Base-by-base conservation (phyloP, 2,113 vertebrate species). In the Amazona vittata region DNA sequence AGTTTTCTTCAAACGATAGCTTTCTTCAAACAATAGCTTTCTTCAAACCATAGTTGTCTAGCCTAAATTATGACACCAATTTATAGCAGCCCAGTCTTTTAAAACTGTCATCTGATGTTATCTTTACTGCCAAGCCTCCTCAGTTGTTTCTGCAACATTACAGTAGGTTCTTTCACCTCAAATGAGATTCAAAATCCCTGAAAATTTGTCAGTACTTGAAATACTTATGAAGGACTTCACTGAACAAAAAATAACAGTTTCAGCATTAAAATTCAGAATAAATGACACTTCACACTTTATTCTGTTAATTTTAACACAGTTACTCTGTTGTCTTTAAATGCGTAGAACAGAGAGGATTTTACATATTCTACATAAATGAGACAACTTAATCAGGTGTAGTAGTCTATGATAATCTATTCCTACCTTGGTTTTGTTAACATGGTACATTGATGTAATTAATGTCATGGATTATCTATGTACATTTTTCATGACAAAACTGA, bases 271-370 rank as follows among this genome's bases (percentile, higher is more conserved):
- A 98, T 97, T 93, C 95, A 90, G 96, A 96, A 96, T 86, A 94
- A 95, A 92, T 97, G 75, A 68, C 91, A 95, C 70, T 97, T 97
- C 95, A 97, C 93, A 96, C 94, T 97, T 96, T 96, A 96, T 96
- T 97, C 91, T 97, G 95, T 94, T 97, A 97, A 94, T 75, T 97
- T 97, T 98, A 95, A 94, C 89, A 94, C 64, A 74, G 82, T 80
- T 89, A 57, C 10, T 31, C 75, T 86, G 95, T 86, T 97, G 89
- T 89, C 52, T 90, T 96, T 84, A 96, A 95, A 95, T 68, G 53
- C 33, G 57, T 55, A 83, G 71, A 94, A 59, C 63, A 95, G 78
- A 84, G 49, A 90, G 44, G 90, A 91, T 95, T 96, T 96, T 94
- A 50, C 53, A 86, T 76, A 55, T 67, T 87, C 71, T 87, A 79